Conservation (phyloP, 2,113 vertebrate species). For the Forbesichthys papilliferus region DNA sequence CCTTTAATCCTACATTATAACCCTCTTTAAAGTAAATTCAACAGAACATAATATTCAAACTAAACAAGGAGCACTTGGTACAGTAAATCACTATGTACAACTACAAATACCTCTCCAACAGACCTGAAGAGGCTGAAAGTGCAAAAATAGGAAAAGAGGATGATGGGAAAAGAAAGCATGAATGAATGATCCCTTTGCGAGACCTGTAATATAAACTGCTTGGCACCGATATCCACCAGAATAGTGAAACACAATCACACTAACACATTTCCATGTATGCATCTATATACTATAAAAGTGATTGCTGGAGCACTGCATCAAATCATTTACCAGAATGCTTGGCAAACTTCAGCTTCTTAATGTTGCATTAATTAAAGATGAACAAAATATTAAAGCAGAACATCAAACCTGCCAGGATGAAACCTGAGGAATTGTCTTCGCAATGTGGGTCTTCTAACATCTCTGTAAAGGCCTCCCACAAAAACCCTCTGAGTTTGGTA, state of each 20-base stretch:
- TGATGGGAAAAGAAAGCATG: constrained; percentile 5
- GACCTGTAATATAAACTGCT: constrained; percentile 63
- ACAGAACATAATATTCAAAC: constrained; percentile 73
- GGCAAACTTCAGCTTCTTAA: constrained; percentile 19
- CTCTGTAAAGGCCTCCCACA: neutral
- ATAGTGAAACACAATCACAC: constrained; percentile 23
- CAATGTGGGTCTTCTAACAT: no score
- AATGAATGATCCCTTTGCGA: constrained; percentile 64
- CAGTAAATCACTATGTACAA: constrained; percentile 75
- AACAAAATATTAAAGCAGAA: constrained; percentile 13
- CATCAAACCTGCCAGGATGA: no score
- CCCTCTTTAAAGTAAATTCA: constrained; percentile 70
- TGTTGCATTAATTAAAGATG: constrained; percentile 9
- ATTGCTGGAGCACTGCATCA: constrained; percentile 54
- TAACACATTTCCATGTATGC: constrained; percentile 5
- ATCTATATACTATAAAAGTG: constrained; percentile 7
- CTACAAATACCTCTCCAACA: constrained; percentile 64
- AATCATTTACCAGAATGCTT: constrained; percentile 20
- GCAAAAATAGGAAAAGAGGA: constrained; percentile 21
- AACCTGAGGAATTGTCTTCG: no score
- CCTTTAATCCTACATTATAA: constrained; percentile 74
- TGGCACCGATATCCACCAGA: constrained; percentile 65
- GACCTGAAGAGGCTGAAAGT: constrained; percentile 67
- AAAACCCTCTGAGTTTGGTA: neutral
- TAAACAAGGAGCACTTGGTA: constrained; percentile 75